phyloP scores from a whole-genome alignment of 2,797 vertebrate genomes.

The Pseudochaenichthys georgianus region DNA sequence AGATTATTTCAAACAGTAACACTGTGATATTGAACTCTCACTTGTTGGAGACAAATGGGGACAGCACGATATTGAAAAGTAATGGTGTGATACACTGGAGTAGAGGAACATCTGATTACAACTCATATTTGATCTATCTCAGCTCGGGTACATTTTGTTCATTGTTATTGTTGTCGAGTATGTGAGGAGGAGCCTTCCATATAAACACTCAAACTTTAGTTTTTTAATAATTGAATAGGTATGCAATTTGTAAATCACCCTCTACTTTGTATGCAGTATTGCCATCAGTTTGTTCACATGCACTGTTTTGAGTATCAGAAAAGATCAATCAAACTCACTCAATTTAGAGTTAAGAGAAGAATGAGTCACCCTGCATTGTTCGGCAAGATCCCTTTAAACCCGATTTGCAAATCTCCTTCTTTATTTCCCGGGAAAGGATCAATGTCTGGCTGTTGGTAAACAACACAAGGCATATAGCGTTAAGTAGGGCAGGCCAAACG shows the following conservation, averaged over 20 bases:
- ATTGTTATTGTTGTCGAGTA: conserved; percentile 22
- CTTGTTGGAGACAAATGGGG: conserved; percentile 28
- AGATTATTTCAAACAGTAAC: conserved; percentile 26
- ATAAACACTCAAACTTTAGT: conserved; percentile 26
- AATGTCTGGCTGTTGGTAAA: conserved; percentile 39
- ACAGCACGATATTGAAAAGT: conserved; percentile 27
- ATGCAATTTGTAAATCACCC: not conserved
- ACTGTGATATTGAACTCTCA: conserved; percentile 41
- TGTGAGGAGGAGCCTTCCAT: conserved; percentile 35
- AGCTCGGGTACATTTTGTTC: conserved; percentile 44
- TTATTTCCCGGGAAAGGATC: conserved; percentile 55
- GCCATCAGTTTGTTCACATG: conserved; percentile 15
- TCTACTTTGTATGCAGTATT: conserved; percentile 13
- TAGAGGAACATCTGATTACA: conserved; percentile 44
- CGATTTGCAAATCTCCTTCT: conserved; percentile 50
- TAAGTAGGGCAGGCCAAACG: conserved; percentile 46
- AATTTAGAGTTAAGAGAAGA: no score
- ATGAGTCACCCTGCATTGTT: conserved; percentile 15
- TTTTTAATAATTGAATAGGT: conserved; percentile 6
- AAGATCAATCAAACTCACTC: conserved; percentile 13
- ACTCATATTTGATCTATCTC: conserved; percentile 58
- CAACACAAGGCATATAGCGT: conserved; percentile 36
- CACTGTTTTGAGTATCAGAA: conserved; percentile 16
- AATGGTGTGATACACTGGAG: conserved; percentile 22
- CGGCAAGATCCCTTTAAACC: conserved; percentile 28